A percentile compares a stretch with the other conserved stretches of the same genome.
phyloP scores from a whole-genome alignment of 92 coral and sea anemone genomes.

The Porites divaricata region DNA sequence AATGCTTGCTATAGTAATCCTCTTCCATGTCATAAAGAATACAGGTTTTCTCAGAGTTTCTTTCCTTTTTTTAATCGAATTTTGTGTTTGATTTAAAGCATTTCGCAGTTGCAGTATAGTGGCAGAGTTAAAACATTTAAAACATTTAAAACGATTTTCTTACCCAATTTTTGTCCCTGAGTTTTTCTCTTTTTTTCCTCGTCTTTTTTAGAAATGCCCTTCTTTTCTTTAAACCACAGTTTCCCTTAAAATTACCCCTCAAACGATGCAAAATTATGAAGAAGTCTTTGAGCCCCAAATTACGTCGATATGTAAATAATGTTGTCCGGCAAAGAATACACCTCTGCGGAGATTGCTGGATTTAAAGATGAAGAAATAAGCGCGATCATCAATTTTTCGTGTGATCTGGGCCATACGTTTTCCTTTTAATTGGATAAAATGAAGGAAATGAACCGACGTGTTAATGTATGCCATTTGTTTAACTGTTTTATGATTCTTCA shows the following conservation, averaged over 20 bases:
- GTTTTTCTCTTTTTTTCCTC: not conserved
- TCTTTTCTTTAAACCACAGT: not conserved
- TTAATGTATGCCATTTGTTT: constrained; percentile 14
- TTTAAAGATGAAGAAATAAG: constrained; percentile 2
- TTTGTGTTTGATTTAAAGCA: not conserved
- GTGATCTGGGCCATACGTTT: constrained; percentile 3
- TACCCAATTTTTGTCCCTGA: not conserved
- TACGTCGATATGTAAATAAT: constrained; percentile 18
- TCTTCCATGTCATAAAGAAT: not conserved
- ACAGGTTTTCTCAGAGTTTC: not conserved
- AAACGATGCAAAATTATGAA: constrained; percentile 23
- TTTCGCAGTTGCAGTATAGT: no score
- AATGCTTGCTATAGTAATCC: not conserved
- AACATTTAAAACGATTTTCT: not conserved
- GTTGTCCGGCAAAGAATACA: constrained; percentile 13
- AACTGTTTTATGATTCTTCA: constrained; percentile 9
- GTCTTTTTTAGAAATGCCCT: not conserved
- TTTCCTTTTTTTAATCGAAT: not conserved
- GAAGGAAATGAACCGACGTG: constrained; percentile 25
- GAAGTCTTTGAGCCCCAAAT: constrained; percentile 8
- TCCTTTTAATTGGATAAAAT: not conserved
- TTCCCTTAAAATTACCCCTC: not conserved
- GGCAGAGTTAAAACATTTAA: not conserved
- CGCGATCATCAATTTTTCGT: constrained; percentile 5
- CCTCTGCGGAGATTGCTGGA: constrained; percentile 16